These are phyloP conservation scores for Helicoverpa assulta DNA, from an alignment of 2,888 invertebrate genomes.

Conservation along the genomic window DNA sequence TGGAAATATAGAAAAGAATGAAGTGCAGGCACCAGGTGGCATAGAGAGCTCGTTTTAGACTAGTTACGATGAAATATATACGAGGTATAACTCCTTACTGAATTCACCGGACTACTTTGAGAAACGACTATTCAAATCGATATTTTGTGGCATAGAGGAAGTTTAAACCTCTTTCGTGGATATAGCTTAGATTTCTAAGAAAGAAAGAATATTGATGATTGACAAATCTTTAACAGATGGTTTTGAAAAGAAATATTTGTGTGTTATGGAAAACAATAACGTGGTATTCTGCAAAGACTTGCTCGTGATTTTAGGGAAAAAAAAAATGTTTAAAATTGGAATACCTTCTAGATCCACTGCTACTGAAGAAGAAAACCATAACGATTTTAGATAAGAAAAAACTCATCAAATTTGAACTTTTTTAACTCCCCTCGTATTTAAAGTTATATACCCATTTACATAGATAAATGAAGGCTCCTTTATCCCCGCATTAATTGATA, in stretches of 20 bases:
- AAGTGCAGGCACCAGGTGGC: conserved; percentile 55
- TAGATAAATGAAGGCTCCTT: too few relatives aligned
- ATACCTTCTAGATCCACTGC: too few relatives aligned
- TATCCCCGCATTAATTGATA: too few relatives aligned
- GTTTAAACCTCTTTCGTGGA: conserved; percentile 22
- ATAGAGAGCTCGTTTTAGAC: conserved; percentile 43
- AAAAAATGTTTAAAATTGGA: too few relatives aligned
- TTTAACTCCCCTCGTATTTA: too few relatives aligned
- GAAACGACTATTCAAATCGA: conserved; percentile 43
- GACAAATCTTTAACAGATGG: background rate
- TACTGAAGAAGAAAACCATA: too few relatives aligned
- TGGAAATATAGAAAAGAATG: conserved; percentile 55
- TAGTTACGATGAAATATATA: conserved; percentile 41
- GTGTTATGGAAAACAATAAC: background rate
- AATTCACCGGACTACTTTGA: conserved; percentile 22
- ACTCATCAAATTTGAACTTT: too few relatives aligned
- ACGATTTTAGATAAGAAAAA: too few relatives aligned
- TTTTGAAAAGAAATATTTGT: background rate
- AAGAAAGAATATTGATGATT: background rate
- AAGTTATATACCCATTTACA: too few relatives aligned
- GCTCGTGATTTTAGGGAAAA: too few relatives aligned
- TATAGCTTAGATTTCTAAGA: conserved; percentile 13
- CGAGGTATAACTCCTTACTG: conserved; percentile 40
- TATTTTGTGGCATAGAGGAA: conserved; percentile 30
- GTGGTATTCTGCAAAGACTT: too few relatives aligned